Conservation (phyloP, 1,140 invertebrate species). For the Condylostylus longicornis region DNA sequence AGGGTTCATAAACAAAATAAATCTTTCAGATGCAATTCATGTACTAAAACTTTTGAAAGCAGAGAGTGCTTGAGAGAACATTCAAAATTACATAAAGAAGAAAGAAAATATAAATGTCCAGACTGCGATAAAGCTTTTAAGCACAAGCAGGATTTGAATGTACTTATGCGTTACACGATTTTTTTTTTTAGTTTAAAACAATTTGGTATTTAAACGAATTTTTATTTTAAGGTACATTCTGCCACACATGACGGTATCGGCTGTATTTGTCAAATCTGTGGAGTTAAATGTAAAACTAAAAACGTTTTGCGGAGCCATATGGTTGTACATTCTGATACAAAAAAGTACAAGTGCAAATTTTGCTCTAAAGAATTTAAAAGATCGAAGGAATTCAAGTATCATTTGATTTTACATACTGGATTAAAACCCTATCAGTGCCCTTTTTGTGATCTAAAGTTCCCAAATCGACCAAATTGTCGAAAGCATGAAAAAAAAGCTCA, state of each 20-base stretch:
- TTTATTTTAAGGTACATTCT: conserved; percentile 15
- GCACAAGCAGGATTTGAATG: no score
- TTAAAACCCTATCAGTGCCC: conserved; percentile 34
- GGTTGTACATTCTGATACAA: conserved; percentile 33
- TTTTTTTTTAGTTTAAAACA: no score
- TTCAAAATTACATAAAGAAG: no score
- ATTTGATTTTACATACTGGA: conserved; percentile 33
- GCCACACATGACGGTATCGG: conserved; percentile 35
- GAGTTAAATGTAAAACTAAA: conserved; percentile 33
- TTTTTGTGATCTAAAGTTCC: conserved; percentile 35
- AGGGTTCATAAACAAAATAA: no score
- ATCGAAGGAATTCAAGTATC: conserved; percentile 31
- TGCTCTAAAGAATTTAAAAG: conserved; percentile 27
- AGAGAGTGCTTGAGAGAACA: no score
- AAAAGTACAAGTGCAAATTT: conserved; percentile 32
- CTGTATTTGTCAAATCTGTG: conserved; percentile 35
- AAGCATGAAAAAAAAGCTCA: conserved; percentile 35
- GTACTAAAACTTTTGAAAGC: no score
- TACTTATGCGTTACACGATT: no score
- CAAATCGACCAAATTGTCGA: conserved; percentile 35
- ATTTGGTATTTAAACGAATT: no score
- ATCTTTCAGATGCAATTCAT: no score
- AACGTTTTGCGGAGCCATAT: conserved; percentile 34
- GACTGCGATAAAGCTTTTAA: no score
- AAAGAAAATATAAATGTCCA: no score